A percentile compares a stretch with the other conserved stretches of the same genome.
These are phyloP conservation scores for Atta colombica DNA, from an alignment of 1,140 invertebrate species.

Conservation along the genomic window DNA sequence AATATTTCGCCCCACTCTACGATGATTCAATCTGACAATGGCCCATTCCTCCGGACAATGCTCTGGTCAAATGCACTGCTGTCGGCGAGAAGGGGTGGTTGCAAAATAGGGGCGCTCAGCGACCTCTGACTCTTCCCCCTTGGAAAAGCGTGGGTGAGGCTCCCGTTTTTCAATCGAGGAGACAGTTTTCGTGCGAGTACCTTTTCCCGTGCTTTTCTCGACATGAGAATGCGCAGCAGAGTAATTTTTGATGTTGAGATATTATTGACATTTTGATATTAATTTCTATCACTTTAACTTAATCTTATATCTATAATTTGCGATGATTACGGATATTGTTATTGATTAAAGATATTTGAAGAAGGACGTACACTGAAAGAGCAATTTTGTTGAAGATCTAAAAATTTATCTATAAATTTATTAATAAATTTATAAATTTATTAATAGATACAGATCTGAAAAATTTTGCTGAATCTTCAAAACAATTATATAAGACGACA, in stretches of 20 bases:
- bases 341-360: background rate
- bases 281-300: background rate
- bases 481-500: too few relatives aligned
- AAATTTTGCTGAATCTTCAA: too few relatives aligned
- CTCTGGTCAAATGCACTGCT: conserved; percentile 82
- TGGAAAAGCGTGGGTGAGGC: conserved; percentile 78
- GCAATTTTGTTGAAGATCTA: too few relatives aligned
- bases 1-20: conserved; percentile 78
- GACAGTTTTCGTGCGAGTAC: conserved; percentile 29
- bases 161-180: conserved; percentile 64
- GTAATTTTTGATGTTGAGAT: background rate
- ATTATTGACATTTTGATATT: background rate
- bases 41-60: conserved; percentile 81
- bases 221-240: background rate
- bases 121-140: conserved; percentile 68
- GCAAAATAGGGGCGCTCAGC: conserved; percentile 77
- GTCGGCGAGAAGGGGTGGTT: conserved; percentile 69
- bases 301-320: background rate
- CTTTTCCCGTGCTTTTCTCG: conserved; percentile 45
- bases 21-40: conserved; percentile 86
- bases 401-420: too few relatives aligned
- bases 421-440: too few relatives aligned
- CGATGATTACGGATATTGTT: background rate
- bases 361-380: too few relatives aligned
- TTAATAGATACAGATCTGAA: too few relatives aligned